A percentile compares a stretch with the other conserved stretches of the same genome.
phyloP scores from a whole-genome alignment of 2,797 vertebrate species.

The Periparus ater region DNA sequence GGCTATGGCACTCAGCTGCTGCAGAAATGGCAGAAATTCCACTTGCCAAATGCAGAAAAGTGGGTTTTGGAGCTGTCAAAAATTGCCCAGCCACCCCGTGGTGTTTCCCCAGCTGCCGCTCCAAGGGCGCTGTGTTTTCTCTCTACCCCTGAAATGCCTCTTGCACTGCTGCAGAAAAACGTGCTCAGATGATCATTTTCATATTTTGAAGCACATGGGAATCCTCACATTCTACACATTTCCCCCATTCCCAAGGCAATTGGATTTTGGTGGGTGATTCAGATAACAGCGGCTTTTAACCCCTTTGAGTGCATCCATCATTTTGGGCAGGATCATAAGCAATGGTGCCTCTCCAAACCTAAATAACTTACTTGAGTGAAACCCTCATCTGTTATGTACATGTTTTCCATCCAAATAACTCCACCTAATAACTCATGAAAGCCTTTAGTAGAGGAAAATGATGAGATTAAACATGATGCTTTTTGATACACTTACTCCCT shows the following conservation, averaged over 20 bases:
- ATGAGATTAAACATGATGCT: conserved; percentile 23
- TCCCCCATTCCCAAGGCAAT: background rate
- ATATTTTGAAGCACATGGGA: conserved; percentile 10
- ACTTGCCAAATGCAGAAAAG: background rate
- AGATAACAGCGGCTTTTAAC: conserved; percentile 48
- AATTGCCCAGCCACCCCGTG: background rate
- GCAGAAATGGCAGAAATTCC: background rate
- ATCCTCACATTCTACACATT: conserved; percentile 37
- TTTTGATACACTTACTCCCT: background rate
- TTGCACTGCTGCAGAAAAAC: conserved; percentile 17
- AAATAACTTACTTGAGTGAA: conserved; percentile 19
- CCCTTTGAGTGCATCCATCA: conserved; percentile 26
- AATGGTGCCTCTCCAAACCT: conserved; percentile 32
- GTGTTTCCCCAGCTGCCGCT: background rate
- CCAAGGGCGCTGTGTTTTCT: background rate
- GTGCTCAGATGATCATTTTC: conserved; percentile 15
- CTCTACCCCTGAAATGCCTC: background rate
- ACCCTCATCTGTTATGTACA: conserved; percentile 11
- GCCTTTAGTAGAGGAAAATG: conserved; percentile 1
- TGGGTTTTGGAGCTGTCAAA: background rate
- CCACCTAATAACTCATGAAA: conserved; percentile 23
- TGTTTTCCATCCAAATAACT: conserved; percentile 20
- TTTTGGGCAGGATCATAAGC: conserved; percentile 32
- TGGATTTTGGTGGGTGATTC: background rate
- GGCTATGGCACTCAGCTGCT: background rate